Evolutionary conservation across 1,140 invertebrate species (phyloP), one percentile per base, ranked within the genome.

Genomic region (Drepana arcuata): DNA sequence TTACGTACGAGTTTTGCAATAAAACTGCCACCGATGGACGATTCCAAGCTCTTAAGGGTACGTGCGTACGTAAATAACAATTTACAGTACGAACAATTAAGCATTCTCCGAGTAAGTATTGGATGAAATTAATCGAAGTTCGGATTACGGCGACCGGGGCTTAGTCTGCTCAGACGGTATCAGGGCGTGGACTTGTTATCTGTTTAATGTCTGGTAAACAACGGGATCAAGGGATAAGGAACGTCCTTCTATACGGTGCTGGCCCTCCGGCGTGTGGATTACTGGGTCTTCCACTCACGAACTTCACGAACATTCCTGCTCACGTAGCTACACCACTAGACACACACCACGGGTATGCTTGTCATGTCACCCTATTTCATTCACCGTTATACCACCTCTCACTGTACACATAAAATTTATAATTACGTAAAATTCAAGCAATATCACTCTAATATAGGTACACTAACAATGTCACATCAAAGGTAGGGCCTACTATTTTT

Each of bases 191-290:
- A 81, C 62, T 81, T 80, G 77, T 79, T 83, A 84, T 84, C 82
- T 83, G 80, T 74, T 84, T 82, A 84, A 84, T 83, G 82, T 84
- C 81, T 83, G 82, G 80, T 84, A 83, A 84, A 84, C 80, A 84
- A 83, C 74, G 62, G 79, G 79, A 82, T 82, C 68, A 82, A 78
- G 73, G 78, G 75, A 79, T 82, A 80, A 78, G 71, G 62, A 71
- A 63, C 74, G 70, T 77, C 73, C 72, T 82, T 72, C 68, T 65
- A 78, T 68, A 68, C 56, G 51, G n/a, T n/a, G 55, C 68, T 71
- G 64, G 72, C 71, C 77, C 77, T 74, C 48, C 47, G 77, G 68
- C 74, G 51, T n/a, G n/a, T 50, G 70, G 77, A 78, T 77, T 81
- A 79, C 50, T 40, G 45, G 54, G n/a, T 47, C 40, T 61, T 58